Conservation (phyloP, 2,888 invertebrate genomes). For the Diaphora mendica region DNA sequence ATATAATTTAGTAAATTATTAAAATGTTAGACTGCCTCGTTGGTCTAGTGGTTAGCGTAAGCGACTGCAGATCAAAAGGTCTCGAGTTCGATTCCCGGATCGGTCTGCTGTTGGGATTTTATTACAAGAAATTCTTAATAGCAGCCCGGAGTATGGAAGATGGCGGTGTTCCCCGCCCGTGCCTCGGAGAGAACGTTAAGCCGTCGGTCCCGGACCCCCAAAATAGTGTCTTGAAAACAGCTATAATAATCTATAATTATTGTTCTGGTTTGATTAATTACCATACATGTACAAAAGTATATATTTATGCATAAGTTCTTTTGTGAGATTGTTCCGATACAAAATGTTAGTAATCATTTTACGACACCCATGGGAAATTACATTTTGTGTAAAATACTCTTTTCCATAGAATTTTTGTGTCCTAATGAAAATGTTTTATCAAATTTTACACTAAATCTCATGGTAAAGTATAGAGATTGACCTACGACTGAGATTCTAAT, state of each 20-base stretch:
- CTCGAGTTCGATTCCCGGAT: too few relatives aligned
- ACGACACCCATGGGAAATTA: slow-evolving; percentile 15
- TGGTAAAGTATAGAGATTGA: neutral
- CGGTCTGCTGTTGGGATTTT: too few relatives aligned
- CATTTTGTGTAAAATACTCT: slow-evolving; percentile 6
- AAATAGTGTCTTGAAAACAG: neutral
- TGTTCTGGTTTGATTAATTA: neutral
- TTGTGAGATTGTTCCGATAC: slow-evolving; percentile 9
- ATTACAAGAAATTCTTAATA: too few relatives aligned
- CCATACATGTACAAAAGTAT: neutral
- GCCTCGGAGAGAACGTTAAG: too few relatives aligned
- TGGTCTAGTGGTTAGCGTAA: too few relatives aligned
- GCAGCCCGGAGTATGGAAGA: too few relatives aligned
- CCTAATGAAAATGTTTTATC: slow-evolving; percentile 7
- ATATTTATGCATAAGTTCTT: neutral
- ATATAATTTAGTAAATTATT: too few relatives aligned
- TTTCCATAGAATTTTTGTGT: slow-evolving; percentile 5
- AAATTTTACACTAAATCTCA: neutral
- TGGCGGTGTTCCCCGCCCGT: too few relatives aligned
- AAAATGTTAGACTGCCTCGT: too few relatives aligned
- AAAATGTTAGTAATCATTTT: slow-evolving; percentile 9
- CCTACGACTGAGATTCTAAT: neutral
- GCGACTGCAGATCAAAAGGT: too few relatives aligned
- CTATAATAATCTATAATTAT: neutral
- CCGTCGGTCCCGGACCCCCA: too few relatives aligned